Percentiles rank a stretch among this genome's conserved stretches.
Conservation (phyloP, 1,140 invertebrate genomes). For the Latrodectus geometricus region DNA sequence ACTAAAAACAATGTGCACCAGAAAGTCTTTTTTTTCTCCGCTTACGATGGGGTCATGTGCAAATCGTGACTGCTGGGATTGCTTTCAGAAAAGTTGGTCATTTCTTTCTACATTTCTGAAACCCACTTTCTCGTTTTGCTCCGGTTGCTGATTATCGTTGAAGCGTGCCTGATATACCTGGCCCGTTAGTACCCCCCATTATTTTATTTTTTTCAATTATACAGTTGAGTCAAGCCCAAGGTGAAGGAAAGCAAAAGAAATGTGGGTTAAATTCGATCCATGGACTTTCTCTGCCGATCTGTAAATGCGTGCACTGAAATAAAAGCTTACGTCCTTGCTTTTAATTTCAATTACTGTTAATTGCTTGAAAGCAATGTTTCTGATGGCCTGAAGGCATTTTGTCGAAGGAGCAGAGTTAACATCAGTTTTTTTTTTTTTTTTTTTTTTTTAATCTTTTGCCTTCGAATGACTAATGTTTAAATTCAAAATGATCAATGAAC, state of each 20-base stretch:
- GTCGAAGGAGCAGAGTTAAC: too few species aligned
- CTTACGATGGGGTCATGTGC: constrained; percentile 17
- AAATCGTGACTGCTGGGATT: constrained; percentile 15
- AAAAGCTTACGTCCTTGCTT: too few species aligned
- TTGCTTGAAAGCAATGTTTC: too few species aligned
- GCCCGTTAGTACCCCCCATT: neutral
- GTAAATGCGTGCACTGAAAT: too few species aligned
- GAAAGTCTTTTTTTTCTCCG: constrained; percentile 4
- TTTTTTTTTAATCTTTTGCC: too few species aligned
- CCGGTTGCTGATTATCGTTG: constrained; percentile 9
- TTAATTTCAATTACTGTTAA: too few species aligned
- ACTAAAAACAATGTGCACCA: constrained; percentile 9
- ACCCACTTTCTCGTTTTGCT: constrained; percentile 43
- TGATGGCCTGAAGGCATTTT: too few species aligned
- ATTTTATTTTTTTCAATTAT: neutral
- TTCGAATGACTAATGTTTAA: too few species aligned
- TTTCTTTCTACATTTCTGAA: neutral
- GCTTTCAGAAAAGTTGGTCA: neutral
- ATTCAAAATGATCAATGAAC: too few species aligned
- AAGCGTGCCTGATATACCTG: too few species aligned
- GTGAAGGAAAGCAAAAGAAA: neutral
- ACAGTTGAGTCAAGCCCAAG: neutral
- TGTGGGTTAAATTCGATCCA: neutral
- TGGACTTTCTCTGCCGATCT: too few species aligned
- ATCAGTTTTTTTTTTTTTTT: too few species aligned